Evolutionary conservation across 2,888 invertebrate genomes (phyloP).

Genomic region (Philonicus albiceps): DNA sequence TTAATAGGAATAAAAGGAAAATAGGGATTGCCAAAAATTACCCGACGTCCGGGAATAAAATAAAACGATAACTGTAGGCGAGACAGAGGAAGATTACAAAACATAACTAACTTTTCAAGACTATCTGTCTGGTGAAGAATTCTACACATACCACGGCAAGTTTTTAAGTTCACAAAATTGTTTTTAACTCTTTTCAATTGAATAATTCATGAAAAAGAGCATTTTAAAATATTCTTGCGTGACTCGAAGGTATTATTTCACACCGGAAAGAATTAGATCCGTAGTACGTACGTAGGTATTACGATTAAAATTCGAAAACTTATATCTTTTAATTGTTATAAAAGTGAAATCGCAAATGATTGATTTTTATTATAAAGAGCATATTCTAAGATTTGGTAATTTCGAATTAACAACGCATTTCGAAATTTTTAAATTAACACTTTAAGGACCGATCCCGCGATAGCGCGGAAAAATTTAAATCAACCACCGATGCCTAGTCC

Average conservation of each 20-base stretch:
- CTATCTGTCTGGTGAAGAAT: not conserved
- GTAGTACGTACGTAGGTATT: not conserved
- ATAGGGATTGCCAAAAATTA: not conserved
- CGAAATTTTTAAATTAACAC: too few species aligned
- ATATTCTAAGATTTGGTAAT: too few species aligned
- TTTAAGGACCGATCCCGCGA: too few species aligned
- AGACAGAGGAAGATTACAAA: not conserved
- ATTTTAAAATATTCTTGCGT: not conserved
- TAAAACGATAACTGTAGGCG: not conserved
- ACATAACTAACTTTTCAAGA: not conserved
- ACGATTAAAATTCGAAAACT: too few species aligned
- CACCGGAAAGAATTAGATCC: not conserved
- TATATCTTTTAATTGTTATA: too few species aligned
- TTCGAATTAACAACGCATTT: too few species aligned
- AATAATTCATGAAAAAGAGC: not conserved
- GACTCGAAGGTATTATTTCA: not conserved
- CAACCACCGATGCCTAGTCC: too few species aligned
- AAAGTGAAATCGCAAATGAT: too few species aligned
- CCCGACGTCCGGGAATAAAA: not conserved
- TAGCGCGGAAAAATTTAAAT: too few species aligned
- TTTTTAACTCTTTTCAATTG: not conserved
- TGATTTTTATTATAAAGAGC: too few species aligned
- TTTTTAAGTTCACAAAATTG: not conserved
- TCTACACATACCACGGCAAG: not conserved
- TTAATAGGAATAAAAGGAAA: not conserved